These are phyloP conservation scores for Scrobipalpa costella DNA, from an alignment of 2,888 invertebrate genomes.

Conservation along the genomic window DNA sequence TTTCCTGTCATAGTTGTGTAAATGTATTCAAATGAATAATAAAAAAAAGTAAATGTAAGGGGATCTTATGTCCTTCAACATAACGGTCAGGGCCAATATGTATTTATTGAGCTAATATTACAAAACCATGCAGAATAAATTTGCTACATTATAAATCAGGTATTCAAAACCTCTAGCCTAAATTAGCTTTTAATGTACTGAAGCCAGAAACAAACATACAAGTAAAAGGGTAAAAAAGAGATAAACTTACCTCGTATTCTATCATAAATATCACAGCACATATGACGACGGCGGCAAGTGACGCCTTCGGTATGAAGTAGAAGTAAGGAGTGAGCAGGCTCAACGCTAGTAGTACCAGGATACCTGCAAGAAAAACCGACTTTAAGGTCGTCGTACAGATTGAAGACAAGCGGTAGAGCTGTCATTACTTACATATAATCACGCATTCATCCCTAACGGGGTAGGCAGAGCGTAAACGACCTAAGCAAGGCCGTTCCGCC, in stretches of 20 bases:
- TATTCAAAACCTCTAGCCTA: neutral
- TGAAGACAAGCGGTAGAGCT: no score
- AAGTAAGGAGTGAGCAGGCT: conserved; percentile 94
- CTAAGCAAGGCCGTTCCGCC: no score
- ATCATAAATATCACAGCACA: conserved; percentile 98
- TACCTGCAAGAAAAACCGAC: conserved; percentile 80
- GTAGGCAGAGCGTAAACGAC: no score
- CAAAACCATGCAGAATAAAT: neutral
- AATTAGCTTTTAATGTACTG: neutral
- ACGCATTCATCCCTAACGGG: no score
- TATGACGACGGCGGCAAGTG: conserved; percentile 95
- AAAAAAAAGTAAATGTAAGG: no score
- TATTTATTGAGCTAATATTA: no score
- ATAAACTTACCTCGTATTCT: conserved; percentile 86
- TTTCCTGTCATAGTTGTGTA: no score
- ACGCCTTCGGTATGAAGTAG: conserved; percentile 93
- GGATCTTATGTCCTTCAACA: no score
- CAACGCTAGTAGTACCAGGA: conserved; percentile 90
- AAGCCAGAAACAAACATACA: neutral
- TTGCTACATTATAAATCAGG: neutral
- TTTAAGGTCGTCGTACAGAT: no score
- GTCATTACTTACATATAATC: no score
- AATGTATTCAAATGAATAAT: no score
- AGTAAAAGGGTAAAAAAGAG: neutral
- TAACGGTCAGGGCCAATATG: no score